These are phyloP conservation scores for Nephrotoma guestfalica DNA, from an alignment of 2,888 invertebrate species.

Conservation along the genomic window DNA sequence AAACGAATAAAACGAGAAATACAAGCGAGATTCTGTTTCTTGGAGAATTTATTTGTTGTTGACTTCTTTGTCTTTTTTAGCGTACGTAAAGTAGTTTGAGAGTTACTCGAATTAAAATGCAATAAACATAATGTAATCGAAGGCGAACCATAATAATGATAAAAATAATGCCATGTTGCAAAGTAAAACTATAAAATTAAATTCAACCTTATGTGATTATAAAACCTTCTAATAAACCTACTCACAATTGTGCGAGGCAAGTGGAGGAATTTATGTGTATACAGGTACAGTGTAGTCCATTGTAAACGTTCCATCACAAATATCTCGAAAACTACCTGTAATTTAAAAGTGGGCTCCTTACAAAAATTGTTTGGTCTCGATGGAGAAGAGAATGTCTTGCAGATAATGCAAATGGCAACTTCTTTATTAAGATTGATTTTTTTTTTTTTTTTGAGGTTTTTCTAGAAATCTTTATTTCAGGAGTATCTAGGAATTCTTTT, in stretches of 20 bases:
- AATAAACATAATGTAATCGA: neutral
- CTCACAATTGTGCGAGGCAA: neutral
- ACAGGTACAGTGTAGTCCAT: too few relatives aligned
- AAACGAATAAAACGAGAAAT: neutral
- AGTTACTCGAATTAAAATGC: neutral
- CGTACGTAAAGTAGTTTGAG: neutral
- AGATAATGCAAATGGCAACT: too few relatives aligned
- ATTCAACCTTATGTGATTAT: neutral
- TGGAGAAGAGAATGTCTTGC: too few relatives aligned
- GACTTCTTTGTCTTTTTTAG: neutral
- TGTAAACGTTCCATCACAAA: too few relatives aligned
- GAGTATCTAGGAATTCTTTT: too few relatives aligned
- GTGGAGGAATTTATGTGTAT: neutral
- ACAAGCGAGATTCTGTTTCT: neutral
- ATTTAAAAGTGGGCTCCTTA: too few relatives aligned
- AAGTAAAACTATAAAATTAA: neutral
- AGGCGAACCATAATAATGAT: neutral
- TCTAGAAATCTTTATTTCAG: too few relatives aligned
- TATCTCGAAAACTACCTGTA: too few relatives aligned
- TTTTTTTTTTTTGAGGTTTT: too few relatives aligned
- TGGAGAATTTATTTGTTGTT: neutral
- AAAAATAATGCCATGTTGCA: neutral
- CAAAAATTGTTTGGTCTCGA: too few relatives aligned
- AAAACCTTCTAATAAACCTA: neutral
- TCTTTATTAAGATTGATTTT: too few relatives aligned